Evolutionary conservation across 2,888 invertebrate genomes (phyloP).

Genomic region (Lithophane socia): DNA sequence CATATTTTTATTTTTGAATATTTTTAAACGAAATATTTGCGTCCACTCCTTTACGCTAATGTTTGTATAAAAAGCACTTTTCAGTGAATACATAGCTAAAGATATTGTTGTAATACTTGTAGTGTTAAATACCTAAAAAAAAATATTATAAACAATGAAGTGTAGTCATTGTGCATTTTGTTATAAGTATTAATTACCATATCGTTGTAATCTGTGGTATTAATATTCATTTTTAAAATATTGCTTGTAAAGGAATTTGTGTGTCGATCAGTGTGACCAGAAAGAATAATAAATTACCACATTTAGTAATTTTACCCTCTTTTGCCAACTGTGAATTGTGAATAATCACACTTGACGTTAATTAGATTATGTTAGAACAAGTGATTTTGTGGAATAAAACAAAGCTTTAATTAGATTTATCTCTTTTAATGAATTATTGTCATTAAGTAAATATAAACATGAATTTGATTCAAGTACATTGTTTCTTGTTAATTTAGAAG

Average conservation of each 20-base stretch:
- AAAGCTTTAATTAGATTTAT: conserved; percentile 50
- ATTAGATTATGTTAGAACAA: conserved; percentile 45
- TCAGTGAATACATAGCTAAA: fast-evolving
- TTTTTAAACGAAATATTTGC: conserved; percentile 36
- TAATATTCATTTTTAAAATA: not conserved
- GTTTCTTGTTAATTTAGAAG: not conserved
- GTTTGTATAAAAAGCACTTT: not conserved
- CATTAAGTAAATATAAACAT: not conserved
- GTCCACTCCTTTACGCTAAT: not conserved
- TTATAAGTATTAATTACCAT: not conserved
- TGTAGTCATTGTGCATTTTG: not conserved
- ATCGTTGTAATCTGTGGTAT: too few relatives aligned
- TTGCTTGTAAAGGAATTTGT: conserved; percentile 44
- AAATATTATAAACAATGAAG: fast-evolving
- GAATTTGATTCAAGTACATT: conserved; percentile 9
- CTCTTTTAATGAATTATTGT: not conserved
- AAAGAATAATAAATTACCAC: conserved; percentile 29
- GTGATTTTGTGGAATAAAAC: conserved; percentile 29
- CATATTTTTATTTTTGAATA: not conserved
- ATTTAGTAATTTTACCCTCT: conserved; percentile 29
- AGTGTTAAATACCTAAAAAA: not conserved
- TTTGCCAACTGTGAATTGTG: conserved; percentile 45
- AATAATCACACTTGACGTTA: conserved; percentile 31
- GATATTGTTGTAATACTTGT: not conserved
- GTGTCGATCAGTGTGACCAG: conserved; percentile 41